phyloP scores from a whole-genome alignment of 2,888 invertebrate species.

The Gastracanthus pulcherrimus region DNA sequence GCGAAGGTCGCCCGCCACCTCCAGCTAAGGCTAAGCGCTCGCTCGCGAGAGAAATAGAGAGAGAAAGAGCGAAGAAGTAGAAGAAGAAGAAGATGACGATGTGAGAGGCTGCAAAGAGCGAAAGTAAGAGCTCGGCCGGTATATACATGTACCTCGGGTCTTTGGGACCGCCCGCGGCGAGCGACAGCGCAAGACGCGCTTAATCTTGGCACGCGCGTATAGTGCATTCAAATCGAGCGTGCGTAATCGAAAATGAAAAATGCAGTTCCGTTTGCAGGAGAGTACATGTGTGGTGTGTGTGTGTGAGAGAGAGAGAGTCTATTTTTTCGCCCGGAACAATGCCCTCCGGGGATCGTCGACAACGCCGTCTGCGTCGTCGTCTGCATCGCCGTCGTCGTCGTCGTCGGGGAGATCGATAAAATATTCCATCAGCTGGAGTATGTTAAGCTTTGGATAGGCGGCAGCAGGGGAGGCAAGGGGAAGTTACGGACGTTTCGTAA shows the following conservation, averaged over 20 bases:
- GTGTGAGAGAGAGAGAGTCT: not conserved
- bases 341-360: conserved; percentile 6
- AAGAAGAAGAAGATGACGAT: too few relatives aligned
- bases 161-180: not conserved
- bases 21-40: too few relatives aligned
- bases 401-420: conserved; percentile 33
- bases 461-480: not conserved
- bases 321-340: conserved; percentile 27
- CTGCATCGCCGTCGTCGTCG: not conserved
- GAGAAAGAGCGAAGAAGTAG: too few relatives aligned
- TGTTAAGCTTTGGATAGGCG: conserved; percentile 4
- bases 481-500: conserved; percentile 37
- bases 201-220: conserved; percentile 17
- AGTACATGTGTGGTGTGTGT: too few relatives aligned
- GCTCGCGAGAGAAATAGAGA: too few relatives aligned
- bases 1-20: conserved; percentile 61
- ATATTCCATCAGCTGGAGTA: conserved; percentile 41
- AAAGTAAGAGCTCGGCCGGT: too few relatives aligned
- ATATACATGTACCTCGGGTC: conserved; percentile 21
- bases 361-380: not conserved
- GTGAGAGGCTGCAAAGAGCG: too few relatives aligned
- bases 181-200: not conserved
- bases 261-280: conserved; percentile 25
- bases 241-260: conserved; percentile 52
- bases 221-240: conserved; percentile 27